phyloP scores from a whole-genome alignment of 2,797 vertebrate genomes.

The Mastacembelus armatus region DNA sequence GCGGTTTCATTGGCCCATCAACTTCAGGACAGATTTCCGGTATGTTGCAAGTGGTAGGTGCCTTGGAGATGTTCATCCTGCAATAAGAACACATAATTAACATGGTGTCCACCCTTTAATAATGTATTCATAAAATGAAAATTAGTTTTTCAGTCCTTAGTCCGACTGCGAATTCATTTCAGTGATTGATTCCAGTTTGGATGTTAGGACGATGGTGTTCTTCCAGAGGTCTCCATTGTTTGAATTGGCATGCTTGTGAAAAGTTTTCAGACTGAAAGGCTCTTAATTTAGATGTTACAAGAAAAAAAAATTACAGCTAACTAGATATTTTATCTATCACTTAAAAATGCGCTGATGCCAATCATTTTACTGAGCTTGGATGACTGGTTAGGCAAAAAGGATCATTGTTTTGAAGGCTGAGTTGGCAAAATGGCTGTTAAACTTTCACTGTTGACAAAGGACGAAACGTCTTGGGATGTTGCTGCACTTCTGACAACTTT shows the following conservation, averaged over 20 bases:
- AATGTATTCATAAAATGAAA: conserved; percentile 60
- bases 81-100: conserved; percentile 73
- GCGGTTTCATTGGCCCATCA: conserved; percentile 33
- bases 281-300: conserved; percentile 30
- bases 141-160: conserved; percentile 38
- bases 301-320: conserved; percentile 5
- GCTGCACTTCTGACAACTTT: conserved; percentile 53
- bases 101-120: conserved; percentile 13
- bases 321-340: neutral
- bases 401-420: conserved; percentile 44
- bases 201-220: conserved; percentile 58
- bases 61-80: conserved; percentile 78
- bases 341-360: conserved; percentile 55
- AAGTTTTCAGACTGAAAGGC: conserved; percentile 48
- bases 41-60: conserved; percentile 31
- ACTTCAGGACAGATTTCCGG: conserved; percentile 44
- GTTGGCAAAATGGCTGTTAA: conserved; percentile 48
- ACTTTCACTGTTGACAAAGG: conserved; percentile 46
- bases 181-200: conserved; percentile 73
- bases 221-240: conserved; percentile 80
- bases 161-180: conserved; percentile 59
- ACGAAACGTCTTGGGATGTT: conserved; percentile 49
- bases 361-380: conserved; percentile 60
- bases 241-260: conserved; percentile 79
- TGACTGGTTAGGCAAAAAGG: conserved; percentile 43